Evolutionary conservation across 1,140 invertebrate genomes (phyloP).

Genomic region (Bradysia coprophila): DNA sequence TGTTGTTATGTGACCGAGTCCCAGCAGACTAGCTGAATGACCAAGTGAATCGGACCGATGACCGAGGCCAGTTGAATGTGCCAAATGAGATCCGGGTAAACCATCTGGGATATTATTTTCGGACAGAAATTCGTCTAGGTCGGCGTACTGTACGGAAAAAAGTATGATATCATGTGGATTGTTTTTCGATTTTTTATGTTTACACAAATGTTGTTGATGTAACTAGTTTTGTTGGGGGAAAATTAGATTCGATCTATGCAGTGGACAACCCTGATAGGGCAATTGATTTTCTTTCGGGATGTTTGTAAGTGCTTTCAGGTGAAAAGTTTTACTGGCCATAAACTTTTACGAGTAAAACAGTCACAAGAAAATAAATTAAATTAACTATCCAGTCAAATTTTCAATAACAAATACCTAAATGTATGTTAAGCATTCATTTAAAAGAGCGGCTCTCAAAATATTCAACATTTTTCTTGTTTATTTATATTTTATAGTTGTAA

Average conservation of each 20-base stretch:
- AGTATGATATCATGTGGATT: slow-evolving; percentile 6
- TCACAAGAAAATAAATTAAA: too few relatives aligned
- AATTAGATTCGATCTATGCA: too few relatives aligned
- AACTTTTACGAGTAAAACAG: too few relatives aligned
- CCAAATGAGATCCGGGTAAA: slow-evolving; percentile 37
- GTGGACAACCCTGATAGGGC: too few relatives aligned
- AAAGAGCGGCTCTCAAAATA: too few relatives aligned
- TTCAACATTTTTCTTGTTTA: too few relatives aligned
- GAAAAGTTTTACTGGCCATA: too few relatives aligned
- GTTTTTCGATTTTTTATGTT: background rate
- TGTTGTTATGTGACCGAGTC: slow-evolving; percentile 32
- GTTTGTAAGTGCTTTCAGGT: too few relatives aligned
- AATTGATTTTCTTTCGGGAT: background rate
- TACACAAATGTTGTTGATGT: background rate
- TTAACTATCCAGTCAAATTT: too few relatives aligned
- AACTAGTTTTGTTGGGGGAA: background rate
- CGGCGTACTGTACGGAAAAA: slow-evolving; percentile 76
- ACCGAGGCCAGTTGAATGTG: slow-evolving; percentile 24
- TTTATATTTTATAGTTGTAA: too few relatives aligned
- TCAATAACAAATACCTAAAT: too few relatives aligned
- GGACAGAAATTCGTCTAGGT: slow-evolving; percentile 87
- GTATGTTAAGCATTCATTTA: too few relatives aligned
- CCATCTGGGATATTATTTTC: slow-evolving; percentile 80
- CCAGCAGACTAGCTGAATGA: slow-evolving; percentile 29
- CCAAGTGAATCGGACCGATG: slow-evolving; percentile 28